phyloP scores from a whole-genome alignment of 2,797 vertebrate genomes.

The Malurus leucopterus region DNA sequence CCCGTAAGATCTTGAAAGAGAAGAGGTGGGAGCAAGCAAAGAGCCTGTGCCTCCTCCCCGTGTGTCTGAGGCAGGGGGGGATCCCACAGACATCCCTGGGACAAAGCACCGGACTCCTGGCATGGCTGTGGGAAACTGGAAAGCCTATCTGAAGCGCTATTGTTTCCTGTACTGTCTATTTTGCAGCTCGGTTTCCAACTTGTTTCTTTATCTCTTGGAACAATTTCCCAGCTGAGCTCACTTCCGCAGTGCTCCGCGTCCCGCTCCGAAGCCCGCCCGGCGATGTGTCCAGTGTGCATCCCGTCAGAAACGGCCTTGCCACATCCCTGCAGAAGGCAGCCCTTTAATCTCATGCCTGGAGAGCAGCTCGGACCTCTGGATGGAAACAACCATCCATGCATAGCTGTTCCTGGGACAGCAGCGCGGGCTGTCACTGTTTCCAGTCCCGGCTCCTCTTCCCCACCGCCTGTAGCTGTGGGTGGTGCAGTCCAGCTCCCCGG shows the following conservation, averaged over 20 bases:
- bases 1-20: background rate
- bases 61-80: rapidly evolving
- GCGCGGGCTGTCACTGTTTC: rapidly evolving
- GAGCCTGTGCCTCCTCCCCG: background rate
- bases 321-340: background rate
- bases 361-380: background rate
- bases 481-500: background rate
- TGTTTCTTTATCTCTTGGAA: slow-evolving; percentile 52
- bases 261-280: background rate
- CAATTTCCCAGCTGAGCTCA: slow-evolving; percentile 56
- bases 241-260: background rate
- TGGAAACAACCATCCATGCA: background rate
- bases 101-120: background rate
- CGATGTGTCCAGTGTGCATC: background rate
- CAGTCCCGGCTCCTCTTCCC: background rate
- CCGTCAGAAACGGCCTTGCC: background rate
- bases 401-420: background rate
- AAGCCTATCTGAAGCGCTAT: slow-evolving; percentile 54
- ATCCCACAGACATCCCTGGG: background rate
- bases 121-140: slow-evolving; percentile 27
- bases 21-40: background rate
- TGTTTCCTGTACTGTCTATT: slow-evolving; percentile 63
- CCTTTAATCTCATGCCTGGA: background rate
- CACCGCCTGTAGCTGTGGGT: background rate
- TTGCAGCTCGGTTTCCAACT: slow-evolving; percentile 37